Conservation (phyloP, 2,113 vertebrate genomes). For the Phylloscopus trochiloides region DNA sequence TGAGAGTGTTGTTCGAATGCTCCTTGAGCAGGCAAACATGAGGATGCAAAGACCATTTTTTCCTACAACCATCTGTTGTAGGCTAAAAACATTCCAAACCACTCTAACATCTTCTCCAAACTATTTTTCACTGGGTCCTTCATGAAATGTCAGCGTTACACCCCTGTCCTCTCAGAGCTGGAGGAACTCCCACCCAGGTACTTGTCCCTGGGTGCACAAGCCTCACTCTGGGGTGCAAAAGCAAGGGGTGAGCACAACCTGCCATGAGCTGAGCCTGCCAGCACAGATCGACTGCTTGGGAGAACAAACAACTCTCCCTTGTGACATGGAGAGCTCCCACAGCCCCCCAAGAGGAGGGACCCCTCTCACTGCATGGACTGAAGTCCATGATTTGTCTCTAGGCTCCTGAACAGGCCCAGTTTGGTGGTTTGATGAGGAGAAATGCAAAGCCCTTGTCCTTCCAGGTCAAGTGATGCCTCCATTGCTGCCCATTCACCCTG, state of each 20-base stretch:
- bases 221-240: not conserved
- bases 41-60: not conserved
- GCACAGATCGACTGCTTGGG: not conserved
- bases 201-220: rapidly evolving
- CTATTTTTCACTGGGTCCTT: not conserved
- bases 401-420: not conserved
- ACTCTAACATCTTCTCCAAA: not conserved
- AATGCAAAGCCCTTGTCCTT: not conserved
- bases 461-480: not conserved
- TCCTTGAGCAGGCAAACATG: not conserved
- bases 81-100: not conserved
- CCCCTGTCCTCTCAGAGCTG: not conserved
- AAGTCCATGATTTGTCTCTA: not conserved
- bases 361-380: rapidly evolving
- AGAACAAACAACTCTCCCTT: not conserved
- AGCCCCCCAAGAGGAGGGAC: not conserved
- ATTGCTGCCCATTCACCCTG: not conserved
- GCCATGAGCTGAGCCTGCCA: not conserved
- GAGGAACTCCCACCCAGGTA: not conserved
- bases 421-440: not conserved
- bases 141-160: not conserved
- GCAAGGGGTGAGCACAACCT: not conserved
- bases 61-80: not conserved
- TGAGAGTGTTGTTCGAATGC: not conserved
- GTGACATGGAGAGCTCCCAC: not conserved